Evolutionary conservation across 2,888 invertebrate genomes (phyloP).

Genomic region (Eupithecia abbreviata): DNA sequence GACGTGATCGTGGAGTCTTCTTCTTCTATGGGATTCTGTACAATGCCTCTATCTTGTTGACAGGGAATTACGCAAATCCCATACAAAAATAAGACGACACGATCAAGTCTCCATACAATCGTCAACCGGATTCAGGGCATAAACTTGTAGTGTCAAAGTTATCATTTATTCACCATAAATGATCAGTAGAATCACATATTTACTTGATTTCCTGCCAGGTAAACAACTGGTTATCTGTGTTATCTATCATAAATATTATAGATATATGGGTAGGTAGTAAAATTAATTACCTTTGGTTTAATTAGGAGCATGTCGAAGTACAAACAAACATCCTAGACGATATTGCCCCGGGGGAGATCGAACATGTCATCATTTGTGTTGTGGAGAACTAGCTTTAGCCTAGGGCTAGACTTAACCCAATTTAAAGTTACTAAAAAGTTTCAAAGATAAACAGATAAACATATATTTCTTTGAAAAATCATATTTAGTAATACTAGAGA

Average conservation of each 20-base stretch:
- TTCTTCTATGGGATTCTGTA: no score
- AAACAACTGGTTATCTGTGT: not conserved
- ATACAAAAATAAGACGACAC: no score
- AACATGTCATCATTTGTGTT: slow-evolving; percentile 10
- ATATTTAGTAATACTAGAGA: no score
- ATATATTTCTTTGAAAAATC: no score
- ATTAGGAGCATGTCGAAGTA: slow-evolving; percentile 9
- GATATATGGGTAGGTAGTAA: not conserved
- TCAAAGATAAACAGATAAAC: not conserved
- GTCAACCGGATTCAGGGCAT: no score
- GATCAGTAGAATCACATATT: no score
- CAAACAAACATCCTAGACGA: slow-evolving; percentile 9
- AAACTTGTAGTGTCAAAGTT: no score
- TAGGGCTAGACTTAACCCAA: not conserved
- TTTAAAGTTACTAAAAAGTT: not conserved
- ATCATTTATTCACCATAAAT: no score
- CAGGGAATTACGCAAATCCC: no score
- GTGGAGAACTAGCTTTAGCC: not conserved
- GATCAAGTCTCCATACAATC: no score
- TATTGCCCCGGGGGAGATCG: slow-evolving; percentile 12
- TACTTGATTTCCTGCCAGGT: not conserved
- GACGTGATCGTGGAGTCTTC: no score
- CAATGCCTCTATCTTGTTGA: no score
- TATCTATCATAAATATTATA: not conserved
- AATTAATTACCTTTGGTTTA: slow-evolving; percentile 8